Evolutionary conservation across 2,888 invertebrate genomes (phyloP).

Genomic region (Atethmia centrago): DNA sequence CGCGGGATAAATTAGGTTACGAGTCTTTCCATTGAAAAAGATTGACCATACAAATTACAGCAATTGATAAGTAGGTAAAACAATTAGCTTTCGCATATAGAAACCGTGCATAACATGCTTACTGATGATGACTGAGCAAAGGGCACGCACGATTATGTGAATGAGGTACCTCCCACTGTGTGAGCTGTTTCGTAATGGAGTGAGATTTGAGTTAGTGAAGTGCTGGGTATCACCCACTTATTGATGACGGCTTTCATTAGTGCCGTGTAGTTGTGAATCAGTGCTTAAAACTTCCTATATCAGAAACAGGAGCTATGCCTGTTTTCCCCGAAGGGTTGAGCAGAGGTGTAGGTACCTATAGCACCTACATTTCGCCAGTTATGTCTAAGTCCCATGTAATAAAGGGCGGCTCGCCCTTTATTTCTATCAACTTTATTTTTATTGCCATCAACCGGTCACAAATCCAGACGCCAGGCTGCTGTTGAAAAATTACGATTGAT

Average conservation of each 20-base stretch:
- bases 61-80: conserved; percentile 8
- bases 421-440: no score
- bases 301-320: no score
- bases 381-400: no score
- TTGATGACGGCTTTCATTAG: not conserved
- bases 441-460: no score
- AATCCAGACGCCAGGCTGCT: no score
- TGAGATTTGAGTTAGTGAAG: conserved; percentile 20
- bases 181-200: conserved; percentile 24
- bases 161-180: conserved; percentile 29
- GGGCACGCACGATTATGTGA: conserved; percentile 27
- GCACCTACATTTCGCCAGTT: no score
- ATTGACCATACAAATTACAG: conserved; percentile 20
- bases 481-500: no score
- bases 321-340: no score
- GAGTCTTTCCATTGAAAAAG: not conserved
- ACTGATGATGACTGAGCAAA: conserved; percentile 40
- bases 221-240: not conserved
- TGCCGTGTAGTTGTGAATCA: not conserved
- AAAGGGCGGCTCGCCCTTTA: no score
- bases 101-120: conserved; percentile 14
- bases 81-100: conserved; percentile 6
- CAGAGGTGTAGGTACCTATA: no score
- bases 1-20: not conserved
- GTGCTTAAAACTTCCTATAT: no score